phyloP scores from a whole-genome alignment of 2,113 vertebrate species.

The Cyanoderma ruficeps region DNA sequence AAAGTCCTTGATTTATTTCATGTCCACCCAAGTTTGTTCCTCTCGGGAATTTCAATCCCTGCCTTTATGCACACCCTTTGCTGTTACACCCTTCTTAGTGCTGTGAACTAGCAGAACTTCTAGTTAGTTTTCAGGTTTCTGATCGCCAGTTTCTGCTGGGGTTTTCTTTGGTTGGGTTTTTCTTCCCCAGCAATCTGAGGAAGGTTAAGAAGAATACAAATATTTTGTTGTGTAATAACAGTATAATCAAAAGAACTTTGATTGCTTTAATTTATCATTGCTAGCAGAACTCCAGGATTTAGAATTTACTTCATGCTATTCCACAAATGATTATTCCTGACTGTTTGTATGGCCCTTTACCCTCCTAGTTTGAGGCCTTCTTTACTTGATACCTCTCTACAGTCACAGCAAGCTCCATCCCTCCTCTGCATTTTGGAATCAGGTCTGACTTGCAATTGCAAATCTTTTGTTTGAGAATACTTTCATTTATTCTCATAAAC shows the following conservation, averaged over 20 bases:
- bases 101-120: not conserved
- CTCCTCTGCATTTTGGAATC: not conserved
- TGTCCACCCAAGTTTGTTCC: not conserved
- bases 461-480: constrained; percentile 8
- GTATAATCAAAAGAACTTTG: not conserved
- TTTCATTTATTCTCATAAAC: constrained; percentile 13
- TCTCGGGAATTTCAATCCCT: not conserved
- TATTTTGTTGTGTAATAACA: not conserved
- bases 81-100: not conserved
- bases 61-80: not conserved
- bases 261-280: not conserved
- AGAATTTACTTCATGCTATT: not conserved
- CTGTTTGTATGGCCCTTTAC: not conserved
- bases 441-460: not conserved
- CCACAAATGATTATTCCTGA: not conserved
- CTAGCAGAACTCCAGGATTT: not conserved
- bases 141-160: not conserved
- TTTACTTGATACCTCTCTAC: not conserved
- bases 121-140: not conserved
- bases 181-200: not conserved
- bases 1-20: not conserved
- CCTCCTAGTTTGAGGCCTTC: not conserved
- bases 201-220: not conserved
- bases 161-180: not conserved
- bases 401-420: not conserved